Evolutionary conservation across 2,113 vertebrate species (phyloP).

Genomic region (Candoia aspera): DNA sequence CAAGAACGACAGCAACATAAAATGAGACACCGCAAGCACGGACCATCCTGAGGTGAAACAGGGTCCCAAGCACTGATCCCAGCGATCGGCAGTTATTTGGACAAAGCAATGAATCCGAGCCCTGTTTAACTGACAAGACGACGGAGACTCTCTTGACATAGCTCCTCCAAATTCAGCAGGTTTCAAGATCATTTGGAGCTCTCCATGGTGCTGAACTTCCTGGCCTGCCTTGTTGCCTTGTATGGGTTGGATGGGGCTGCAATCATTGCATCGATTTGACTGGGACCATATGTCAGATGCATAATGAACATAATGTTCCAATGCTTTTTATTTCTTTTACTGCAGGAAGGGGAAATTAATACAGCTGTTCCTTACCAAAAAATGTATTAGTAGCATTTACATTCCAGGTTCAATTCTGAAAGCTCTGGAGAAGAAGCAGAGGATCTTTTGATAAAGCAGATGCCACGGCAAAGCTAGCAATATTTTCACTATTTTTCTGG

Average conservation of each 20-base stretch:
- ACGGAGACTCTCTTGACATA: background rate
- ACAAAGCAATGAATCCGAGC: background rate
- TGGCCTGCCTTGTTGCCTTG: background rate
- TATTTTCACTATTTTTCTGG: background rate
- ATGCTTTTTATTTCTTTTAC: constrained; percentile 39
- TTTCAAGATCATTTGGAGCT: background rate
- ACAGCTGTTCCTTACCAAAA: constrained; percentile 20
- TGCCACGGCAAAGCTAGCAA: background rate
- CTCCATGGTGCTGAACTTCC: background rate
- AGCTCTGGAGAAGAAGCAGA: constrained; percentile 17
- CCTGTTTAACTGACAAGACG: background rate
- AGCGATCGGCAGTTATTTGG: background rate
- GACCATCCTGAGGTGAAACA: background rate
- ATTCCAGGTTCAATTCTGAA: background rate
- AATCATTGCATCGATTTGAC: background rate
- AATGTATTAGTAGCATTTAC: background rate
- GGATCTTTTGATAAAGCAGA: background rate
- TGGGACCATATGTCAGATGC: no score
- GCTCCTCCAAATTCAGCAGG: no score
- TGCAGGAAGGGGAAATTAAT: background rate
- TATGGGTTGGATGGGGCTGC: background rate
- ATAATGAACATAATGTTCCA: constrained; percentile 15
- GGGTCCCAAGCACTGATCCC: background rate
- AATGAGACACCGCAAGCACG: background rate
- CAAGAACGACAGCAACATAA: background rate